Evolutionary conservation across 1,140 invertebrate species (phyloP).

Genomic region (Zaprionus nigranus): DNA sequence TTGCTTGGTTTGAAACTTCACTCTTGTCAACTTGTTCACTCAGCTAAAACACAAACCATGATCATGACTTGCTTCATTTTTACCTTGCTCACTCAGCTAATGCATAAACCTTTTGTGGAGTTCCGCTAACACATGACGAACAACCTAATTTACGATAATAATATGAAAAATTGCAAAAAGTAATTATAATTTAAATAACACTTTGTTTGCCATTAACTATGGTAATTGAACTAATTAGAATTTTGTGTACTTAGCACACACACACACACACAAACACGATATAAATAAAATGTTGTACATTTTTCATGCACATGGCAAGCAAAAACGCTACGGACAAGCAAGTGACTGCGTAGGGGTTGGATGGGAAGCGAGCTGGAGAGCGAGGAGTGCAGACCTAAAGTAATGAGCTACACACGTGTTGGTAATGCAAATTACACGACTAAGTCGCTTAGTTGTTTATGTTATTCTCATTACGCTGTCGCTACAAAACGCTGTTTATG

Average conservation of each 20-base stretch:
- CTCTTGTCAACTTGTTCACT: not conserved
- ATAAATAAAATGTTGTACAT: no score
- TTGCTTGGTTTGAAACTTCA: not conserved
- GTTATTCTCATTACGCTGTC: not conserved
- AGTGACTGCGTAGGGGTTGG: not conserved
- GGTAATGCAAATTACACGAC: slow-evolving; percentile 33
- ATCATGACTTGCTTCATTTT: not conserved
- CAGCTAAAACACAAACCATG: not conserved
- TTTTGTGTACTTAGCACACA: slow-evolving; percentile 4
- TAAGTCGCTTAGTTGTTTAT: slow-evolving; percentile 34
- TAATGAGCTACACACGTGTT: slow-evolving; percentile 41
- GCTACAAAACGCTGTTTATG: slow-evolving; percentile 24
- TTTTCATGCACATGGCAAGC: not conserved
- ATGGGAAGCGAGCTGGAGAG: no score
- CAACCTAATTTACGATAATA: not conserved
- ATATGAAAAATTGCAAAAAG: not conserved
- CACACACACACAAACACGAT: slow-evolving; percentile 4
- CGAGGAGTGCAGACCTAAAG: not conserved
- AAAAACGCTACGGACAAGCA: not conserved
- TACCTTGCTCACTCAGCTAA: not conserved
- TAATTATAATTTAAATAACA: slow-evolving; percentile 41
- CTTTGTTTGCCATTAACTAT: slow-evolving; percentile 3
- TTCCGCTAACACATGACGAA: not conserved
- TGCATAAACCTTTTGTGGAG: not conserved
- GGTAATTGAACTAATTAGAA: slow-evolving; percentile 35